phyloP scores from a whole-genome alignment of 2,797 vertebrate species.

The Enteromius trimaculatus region DNA sequence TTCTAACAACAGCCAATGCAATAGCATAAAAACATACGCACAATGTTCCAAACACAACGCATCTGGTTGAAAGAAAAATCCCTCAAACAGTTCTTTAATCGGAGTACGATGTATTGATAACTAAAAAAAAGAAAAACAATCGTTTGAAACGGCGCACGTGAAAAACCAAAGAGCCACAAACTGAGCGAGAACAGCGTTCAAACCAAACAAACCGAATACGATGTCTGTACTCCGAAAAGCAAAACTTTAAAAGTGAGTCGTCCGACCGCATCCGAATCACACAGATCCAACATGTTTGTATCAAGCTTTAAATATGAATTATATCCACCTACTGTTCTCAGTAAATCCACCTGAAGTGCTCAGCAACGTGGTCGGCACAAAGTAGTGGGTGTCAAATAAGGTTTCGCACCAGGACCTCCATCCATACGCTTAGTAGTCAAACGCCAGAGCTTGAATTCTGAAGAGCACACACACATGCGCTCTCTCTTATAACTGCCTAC shows the following conservation, averaged over 20 bases:
- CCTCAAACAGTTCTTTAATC: background rate
- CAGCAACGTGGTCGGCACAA: constrained; percentile 41
- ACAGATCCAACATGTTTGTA: background rate
- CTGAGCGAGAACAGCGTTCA: background rate
- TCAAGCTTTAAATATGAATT: background rate
- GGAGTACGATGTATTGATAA: too few relatives aligned
- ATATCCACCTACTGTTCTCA: constrained; percentile 67
- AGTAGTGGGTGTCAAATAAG: constrained; percentile 54
- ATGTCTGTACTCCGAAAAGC: background rate
- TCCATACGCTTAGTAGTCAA: constrained; percentile 61
- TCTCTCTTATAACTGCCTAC: constrained; percentile 72
- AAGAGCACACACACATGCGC: background rate
- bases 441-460: constrained; percentile 1
- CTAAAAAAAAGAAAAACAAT: background rate
- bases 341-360: constrained; percentile 59
- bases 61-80: background rate
- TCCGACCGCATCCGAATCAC: background rate
- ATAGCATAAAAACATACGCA: background rate
- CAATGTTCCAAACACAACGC: background rate
- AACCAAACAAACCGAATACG: background rate
- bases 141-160: background rate
- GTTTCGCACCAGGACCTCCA: constrained; percentile 60
- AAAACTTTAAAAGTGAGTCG: background rate
- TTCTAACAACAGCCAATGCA: background rate
- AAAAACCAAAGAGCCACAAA: background rate